These are phyloP conservation scores for Drepanosiphum platanoidis DNA, from an alignment of 2,888 invertebrate genomes.

Conservation along the genomic window DNA sequence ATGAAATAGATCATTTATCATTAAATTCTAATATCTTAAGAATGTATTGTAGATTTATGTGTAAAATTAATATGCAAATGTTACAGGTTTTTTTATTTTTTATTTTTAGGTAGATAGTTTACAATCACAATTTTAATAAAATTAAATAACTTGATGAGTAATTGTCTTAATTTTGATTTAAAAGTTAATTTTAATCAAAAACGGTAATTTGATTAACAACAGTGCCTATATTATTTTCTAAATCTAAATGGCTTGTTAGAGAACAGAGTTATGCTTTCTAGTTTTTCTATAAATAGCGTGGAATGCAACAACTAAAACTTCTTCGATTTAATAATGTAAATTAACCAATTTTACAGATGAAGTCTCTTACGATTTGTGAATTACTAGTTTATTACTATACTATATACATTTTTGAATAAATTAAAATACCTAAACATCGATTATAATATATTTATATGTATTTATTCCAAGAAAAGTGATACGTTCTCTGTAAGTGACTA, in stretches of 20 bases:
- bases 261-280: background rate
- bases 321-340: background rate
- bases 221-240: background rate
- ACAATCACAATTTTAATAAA: no score
- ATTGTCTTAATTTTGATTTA: no score
- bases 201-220: background rate
- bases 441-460: background rate
- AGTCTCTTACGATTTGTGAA: background rate
- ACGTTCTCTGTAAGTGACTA: no score
- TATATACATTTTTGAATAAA: background rate
- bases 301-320: background rate
- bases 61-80: no score
- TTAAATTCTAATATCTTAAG: no score
- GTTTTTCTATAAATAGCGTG: background rate
- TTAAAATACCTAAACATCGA: background rate
- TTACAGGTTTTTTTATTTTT: no score
- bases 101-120: no score
- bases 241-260: background rate
- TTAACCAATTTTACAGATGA: background rate
- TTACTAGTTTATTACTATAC: background rate
- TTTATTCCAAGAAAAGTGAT: background rate
- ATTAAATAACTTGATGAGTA: no score
- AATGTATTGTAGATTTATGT: no score
- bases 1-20: no score
- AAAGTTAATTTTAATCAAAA: background rate